phyloP scores from a whole-genome alignment of 2,888 invertebrate genomes.

The Koerneria pararmatus region DNA sequence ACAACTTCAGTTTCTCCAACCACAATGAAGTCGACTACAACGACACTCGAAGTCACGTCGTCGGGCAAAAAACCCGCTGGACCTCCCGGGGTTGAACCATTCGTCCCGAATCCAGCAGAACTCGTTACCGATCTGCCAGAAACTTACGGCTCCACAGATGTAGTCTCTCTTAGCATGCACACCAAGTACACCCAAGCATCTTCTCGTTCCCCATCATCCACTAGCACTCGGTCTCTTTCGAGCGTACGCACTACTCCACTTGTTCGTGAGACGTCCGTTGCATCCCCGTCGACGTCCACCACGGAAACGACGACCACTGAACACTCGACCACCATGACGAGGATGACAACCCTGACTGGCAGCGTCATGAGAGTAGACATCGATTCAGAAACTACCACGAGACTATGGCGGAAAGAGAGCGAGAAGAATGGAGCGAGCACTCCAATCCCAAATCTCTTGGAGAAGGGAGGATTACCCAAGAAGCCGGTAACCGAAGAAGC shows the following conservation, averaged over 20 bases:
- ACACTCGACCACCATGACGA: background rate
- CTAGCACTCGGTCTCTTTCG: background rate
- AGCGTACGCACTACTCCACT: background rate
- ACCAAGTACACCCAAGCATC: background rate
- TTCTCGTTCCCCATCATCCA: background rate
- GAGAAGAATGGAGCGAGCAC: too few relatives aligned
- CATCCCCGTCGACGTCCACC: background rate
- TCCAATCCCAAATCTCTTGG: too few relatives aligned
- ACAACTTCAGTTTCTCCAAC: too few relatives aligned
- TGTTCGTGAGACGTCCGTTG: background rate
- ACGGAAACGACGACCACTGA: background rate
- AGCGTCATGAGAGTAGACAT: too few relatives aligned
- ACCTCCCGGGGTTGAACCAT: slow-evolving; percentile 18
- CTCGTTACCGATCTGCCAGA: slow-evolving; percentile 15
- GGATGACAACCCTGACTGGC: too few relatives aligned
- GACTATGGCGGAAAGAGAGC: too few relatives aligned
- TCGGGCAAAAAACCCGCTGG: background rate
- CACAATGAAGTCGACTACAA: too few relatives aligned
- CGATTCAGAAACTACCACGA: too few relatives aligned
- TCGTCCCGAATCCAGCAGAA: slow-evolving; percentile 5
- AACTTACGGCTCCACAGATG: slow-evolving; percentile 15
- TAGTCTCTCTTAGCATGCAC: background rate
- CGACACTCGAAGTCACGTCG: too few relatives aligned
- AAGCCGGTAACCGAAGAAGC: too few relatives aligned
- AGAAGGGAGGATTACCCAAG: too few relatives aligned